Evolutionary conservation across 2,113 vertebrate species (phyloP).

Genomic region (Pithys albifrons): DNA sequence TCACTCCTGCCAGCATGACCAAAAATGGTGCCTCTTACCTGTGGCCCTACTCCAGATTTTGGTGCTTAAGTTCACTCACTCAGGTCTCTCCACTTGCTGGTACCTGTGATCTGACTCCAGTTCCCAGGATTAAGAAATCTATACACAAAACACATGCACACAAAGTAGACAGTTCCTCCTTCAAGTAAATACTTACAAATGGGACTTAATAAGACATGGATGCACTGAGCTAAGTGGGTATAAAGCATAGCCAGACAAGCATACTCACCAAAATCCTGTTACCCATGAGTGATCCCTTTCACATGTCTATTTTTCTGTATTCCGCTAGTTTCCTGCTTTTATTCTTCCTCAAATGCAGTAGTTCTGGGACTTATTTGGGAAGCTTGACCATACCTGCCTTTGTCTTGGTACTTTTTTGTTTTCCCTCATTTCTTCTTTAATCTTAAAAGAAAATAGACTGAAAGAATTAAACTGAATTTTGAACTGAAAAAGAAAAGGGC

Average conservation of each 20-base stretch:
- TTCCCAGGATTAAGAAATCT: not conserved
- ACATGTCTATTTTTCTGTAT: not conserved
- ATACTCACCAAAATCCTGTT: not conserved
- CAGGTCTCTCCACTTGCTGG: not conserved
- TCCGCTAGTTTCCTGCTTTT: not conserved
- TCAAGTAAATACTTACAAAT: not conserved
- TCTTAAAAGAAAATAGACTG: not conserved
- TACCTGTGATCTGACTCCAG: not conserved
- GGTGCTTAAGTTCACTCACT: not conserved
- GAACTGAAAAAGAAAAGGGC: not conserved
- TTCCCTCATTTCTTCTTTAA: not conserved
- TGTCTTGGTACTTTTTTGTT: not conserved
- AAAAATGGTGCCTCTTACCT: not conserved
- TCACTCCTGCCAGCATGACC: not conserved
- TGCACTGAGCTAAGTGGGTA: not conserved
- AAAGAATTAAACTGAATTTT: not conserved
- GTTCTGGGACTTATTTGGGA: not conserved
- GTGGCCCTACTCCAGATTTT: not conserved
- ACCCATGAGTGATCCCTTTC: not conserved
- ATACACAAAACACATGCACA: not conserved
- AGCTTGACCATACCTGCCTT: not conserved
- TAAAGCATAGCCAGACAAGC: not conserved
- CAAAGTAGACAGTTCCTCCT: not conserved
- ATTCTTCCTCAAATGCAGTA: not conserved
- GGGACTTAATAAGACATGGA: not conserved